These are phyloP conservation scores for Pelodiscus sinensis DNA, from an alignment of 2,113 vertebrate species.

Conservation along the genomic window DNA sequence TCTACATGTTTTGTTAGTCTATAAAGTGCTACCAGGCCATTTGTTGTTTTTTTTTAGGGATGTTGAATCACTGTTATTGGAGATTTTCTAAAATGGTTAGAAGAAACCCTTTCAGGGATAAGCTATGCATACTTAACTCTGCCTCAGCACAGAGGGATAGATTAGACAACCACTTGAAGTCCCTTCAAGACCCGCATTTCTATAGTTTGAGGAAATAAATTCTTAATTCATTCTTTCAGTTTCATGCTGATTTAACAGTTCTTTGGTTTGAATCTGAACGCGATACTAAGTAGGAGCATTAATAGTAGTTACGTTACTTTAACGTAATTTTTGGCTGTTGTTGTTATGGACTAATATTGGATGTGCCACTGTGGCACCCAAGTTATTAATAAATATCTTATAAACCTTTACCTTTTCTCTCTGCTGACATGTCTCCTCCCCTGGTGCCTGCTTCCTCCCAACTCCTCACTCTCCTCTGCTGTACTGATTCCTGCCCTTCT, in stretches of 20 bases:
- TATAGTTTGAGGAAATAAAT: background rate
- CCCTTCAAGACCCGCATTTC: background rate
- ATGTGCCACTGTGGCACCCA: too few species aligned
- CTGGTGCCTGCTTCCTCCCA: too few species aligned
- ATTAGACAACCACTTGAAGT: background rate
- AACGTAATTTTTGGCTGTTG: slow-evolving; percentile 28
- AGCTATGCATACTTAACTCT: background rate
- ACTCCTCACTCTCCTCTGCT: too few species aligned
- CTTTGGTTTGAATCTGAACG: background rate
- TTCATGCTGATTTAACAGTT: slow-evolving; percentile 29
- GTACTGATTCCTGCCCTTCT: too few species aligned
- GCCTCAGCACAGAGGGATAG: background rate
- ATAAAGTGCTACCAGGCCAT: too few species aligned
- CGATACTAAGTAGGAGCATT: slow-evolving; percentile 23
- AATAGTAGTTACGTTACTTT: slow-evolving; percentile 36
- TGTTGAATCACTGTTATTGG: background rate
- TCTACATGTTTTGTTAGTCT: too few species aligned
- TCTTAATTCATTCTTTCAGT: background rate
- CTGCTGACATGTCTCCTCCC: too few species aligned
- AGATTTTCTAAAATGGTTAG: background rate
- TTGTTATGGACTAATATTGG: slow-evolving; percentile 23
- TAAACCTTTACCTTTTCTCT: too few species aligned
- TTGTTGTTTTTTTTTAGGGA: too few species aligned
- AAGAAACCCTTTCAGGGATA: background rate
- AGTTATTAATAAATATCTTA: too few species aligned